phyloP scores from a whole-genome alignment of 2,888 invertebrate genomes.

The Polylopha cassiicola region DNA sequence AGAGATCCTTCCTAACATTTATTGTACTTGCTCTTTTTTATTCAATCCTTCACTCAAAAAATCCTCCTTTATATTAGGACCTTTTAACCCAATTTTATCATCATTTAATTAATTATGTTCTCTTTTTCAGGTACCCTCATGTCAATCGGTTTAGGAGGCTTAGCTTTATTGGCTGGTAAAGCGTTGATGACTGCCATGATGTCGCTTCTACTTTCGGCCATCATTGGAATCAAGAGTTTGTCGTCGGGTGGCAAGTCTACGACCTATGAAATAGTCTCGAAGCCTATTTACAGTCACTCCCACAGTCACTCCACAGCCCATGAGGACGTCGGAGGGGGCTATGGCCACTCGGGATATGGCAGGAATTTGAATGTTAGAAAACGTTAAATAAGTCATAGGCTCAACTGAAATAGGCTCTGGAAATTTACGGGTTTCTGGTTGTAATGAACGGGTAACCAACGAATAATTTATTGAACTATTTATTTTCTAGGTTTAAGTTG shows the following conservation, averaged over 20 bases:
- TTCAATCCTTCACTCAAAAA: too few relatives aligned
- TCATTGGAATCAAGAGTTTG: conserved; percentile 85
- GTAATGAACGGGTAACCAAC: too few relatives aligned
- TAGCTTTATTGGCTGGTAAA: conserved; percentile 88
- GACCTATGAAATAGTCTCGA: conserved; percentile 90
- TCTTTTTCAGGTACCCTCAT: conserved; percentile 80
- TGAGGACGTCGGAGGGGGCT: conserved; percentile 72
- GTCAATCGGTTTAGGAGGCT: conserved; percentile 84
- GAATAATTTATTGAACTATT: conserved; percentile 14
- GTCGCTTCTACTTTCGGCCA: conserved; percentile 86
- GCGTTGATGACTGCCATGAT: conserved; percentile 89
- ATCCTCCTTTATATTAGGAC: too few relatives aligned
- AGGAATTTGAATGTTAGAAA: conserved; percentile 53
- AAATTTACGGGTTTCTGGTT: conserved; percentile 5
- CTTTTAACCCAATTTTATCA: too few relatives aligned
- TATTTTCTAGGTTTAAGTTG: conserved; percentile 23
- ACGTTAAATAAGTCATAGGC: conserved; percentile 33
- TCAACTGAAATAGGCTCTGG: background rate
- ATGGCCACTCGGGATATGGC: conserved; percentile 75
- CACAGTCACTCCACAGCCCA: conserved; percentile 79
- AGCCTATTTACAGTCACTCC: conserved; percentile 84
- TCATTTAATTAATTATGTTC: too few relatives aligned
- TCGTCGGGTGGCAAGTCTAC: conserved; percentile 84
- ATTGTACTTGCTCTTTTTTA: too few relatives aligned
- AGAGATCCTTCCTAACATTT: too few relatives aligned